These are phyloP conservation scores for Actinemys pallida DNA, from an alignment of 2,113 vertebrate genomes.

Conservation along the genomic window DNA sequence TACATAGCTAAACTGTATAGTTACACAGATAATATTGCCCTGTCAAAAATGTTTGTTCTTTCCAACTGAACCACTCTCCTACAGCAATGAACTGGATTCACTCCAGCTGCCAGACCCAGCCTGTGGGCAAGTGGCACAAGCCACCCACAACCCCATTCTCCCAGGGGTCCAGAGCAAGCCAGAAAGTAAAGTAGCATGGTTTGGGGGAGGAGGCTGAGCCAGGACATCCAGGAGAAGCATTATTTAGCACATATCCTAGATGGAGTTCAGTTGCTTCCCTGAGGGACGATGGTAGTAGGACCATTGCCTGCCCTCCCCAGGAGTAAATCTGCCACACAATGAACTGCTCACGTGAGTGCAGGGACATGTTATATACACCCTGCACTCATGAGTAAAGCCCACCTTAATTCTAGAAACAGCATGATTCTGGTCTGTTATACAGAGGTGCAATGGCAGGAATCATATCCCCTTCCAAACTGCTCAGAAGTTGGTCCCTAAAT, in stretches of 20 bases:
- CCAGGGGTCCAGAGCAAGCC: not conserved
- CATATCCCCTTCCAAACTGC: not conserved
- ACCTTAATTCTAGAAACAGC: not conserved
- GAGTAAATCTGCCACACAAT: no score
- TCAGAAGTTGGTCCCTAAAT: not conserved
- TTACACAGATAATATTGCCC: not conserved
- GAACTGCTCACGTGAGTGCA: no score
- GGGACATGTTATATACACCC: not conserved
- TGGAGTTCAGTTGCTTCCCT: not conserved
- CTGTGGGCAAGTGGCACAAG: not conserved
- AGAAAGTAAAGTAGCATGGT: accelerated
- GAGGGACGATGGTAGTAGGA: not conserved
- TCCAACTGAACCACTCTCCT: not conserved
- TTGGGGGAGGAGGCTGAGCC: accelerated
- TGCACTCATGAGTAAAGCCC: not conserved
- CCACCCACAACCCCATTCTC: not conserved
- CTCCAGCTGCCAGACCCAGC: not conserved
- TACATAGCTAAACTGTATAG: accelerated
- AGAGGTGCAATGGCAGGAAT: not conserved
- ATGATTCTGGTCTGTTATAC: not conserved
- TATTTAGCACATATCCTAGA: not conserved
- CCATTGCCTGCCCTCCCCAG: no score
- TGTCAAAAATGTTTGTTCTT: not conserved
- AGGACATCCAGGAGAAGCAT: not conserved
- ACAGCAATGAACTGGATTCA: not conserved